A percentile compares a stretch with the other conserved stretches of the same genome.
These are phyloP conservation scores for Anthopleura sola DNA, from an alignment of 64 coral and sea anemone genomes.

Conservation along the genomic window DNA sequence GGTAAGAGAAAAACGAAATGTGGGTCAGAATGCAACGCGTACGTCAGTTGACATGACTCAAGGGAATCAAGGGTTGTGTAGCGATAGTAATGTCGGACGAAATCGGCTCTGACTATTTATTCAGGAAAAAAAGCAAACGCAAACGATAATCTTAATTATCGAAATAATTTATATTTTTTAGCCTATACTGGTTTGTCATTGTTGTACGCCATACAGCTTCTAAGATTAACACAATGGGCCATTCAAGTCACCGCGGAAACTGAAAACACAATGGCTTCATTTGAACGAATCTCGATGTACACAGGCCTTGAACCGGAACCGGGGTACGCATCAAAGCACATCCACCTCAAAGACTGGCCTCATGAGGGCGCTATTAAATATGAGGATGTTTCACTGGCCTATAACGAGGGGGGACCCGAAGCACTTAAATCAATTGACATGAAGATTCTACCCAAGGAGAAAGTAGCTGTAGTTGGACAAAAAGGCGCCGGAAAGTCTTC, in stretches of 20 bases:
- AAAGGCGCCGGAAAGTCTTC: constrained; percentile 58
- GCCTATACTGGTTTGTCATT: constrained; percentile 18
- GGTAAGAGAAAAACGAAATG: constrained; percentile 17
- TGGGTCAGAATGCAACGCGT: too few relatives aligned
- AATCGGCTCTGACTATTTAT: too few relatives aligned
- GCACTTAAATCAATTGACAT: constrained; percentile 41
- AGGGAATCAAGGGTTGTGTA: too few relatives aligned
- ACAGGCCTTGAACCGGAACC: constrained; percentile 28
- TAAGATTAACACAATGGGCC: neutral
- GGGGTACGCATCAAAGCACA: constrained; percentile 30
- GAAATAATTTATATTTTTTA: neutral
- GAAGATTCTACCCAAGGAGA: constrained; percentile 32
- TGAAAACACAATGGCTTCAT: constrained; percentile 53
- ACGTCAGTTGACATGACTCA: too few relatives aligned
- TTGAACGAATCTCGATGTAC: constrained; percentile 48
- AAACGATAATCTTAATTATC: too few relatives aligned
- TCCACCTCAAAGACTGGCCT: constrained; percentile 20
- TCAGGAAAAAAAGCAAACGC: too few relatives aligned
- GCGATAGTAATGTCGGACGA: too few relatives aligned
- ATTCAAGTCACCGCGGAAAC: neutral
- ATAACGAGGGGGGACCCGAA: constrained; percentile 43
- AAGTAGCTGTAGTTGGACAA: constrained; percentile 54
- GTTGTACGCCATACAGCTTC: constrained; percentile 24
- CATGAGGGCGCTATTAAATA: constrained; percentile 38
- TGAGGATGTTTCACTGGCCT: constrained; percentile 57